phyloP scores from a whole-genome alignment of 2,797 vertebrate species.

The Smutsia gigantea region DNA sequence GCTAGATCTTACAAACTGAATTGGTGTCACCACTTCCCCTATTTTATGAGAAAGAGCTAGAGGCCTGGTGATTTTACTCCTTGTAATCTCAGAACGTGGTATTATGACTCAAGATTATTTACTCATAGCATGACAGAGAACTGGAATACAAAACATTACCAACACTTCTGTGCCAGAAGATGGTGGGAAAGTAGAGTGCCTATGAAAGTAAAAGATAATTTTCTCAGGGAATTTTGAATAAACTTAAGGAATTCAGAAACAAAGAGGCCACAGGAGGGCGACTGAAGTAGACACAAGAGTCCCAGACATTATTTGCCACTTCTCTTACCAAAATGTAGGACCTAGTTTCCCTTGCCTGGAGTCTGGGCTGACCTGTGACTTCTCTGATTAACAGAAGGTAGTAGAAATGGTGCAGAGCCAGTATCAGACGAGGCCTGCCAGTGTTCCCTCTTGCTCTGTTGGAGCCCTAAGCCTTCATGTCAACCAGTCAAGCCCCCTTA shows the following conservation, averaged over 20 bases:
- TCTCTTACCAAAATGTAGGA: neutral
- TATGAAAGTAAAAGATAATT: neutral
- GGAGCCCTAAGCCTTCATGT: neutral
- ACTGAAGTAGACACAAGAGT: neutral
- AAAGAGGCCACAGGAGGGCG: neutral
- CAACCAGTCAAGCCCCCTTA: neutral
- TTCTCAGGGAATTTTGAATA: neutral
- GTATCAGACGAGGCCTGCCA: neutral
- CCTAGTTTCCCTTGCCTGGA: neutral
- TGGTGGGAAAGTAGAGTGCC: neutral
- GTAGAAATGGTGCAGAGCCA: neutral
- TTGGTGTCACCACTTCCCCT: neutral
- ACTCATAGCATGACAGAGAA: neutral
- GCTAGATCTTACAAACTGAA: constrained; percentile 20
- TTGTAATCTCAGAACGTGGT: neutral
- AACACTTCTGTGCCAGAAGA: neutral
- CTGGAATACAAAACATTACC: neutral
- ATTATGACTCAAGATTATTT: constrained; percentile 10
- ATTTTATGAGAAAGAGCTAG: constrained; percentile 48
- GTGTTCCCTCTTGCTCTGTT: neutral
- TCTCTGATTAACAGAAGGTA: neutral
- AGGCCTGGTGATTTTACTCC: neutral
- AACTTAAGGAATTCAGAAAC: constrained; percentile 11
- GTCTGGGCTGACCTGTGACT: neutral
- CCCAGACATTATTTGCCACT: neutral